Evolutionary conservation across 2,797 vertebrate genomes (phyloP).

Genomic region (Xiphophorus birchmanni): DNA sequence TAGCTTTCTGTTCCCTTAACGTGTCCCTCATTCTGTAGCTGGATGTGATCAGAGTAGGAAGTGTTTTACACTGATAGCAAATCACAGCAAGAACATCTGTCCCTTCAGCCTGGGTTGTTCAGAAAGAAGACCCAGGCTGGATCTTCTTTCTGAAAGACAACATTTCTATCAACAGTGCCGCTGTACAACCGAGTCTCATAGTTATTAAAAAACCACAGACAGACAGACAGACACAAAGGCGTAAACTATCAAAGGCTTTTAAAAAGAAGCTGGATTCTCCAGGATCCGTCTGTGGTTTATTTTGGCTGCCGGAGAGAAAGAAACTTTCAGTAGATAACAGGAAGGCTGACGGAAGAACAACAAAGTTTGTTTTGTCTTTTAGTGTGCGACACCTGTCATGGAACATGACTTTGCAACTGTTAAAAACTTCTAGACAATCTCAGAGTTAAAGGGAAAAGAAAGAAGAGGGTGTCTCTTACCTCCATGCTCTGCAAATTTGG

Average conservation of each 20-base stretch:
- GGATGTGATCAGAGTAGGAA: too few relatives aligned
- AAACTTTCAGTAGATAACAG: not conserved
- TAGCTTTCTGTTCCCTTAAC: too few relatives aligned
- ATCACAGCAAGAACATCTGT: too few relatives aligned
- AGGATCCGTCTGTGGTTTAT: not conserved
- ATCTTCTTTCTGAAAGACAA: too few relatives aligned
- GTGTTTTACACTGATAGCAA: too few relatives aligned
- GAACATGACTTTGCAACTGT: not conserved
- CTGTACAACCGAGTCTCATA: too few relatives aligned
- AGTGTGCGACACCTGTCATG: not conserved
- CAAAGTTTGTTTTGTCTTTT: not conserved
- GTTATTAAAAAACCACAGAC: not conserved
- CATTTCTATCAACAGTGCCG: too few relatives aligned
- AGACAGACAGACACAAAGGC: not conserved
- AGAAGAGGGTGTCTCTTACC: conserved; percentile 78
- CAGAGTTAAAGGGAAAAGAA: not conserved
- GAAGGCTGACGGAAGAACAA: not conserved
- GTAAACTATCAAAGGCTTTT: not conserved
- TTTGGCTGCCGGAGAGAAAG: not conserved
- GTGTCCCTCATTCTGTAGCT: too few relatives aligned
- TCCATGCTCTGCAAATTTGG: conserved; percentile 98
- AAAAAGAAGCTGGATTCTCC: not conserved
- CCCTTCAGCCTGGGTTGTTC: too few relatives aligned
- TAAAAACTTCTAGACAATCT: not conserved
- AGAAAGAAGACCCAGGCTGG: too few relatives aligned